Conservation (phyloP, 1,140 invertebrate species). For the Euborellia annulipes region DNA sequence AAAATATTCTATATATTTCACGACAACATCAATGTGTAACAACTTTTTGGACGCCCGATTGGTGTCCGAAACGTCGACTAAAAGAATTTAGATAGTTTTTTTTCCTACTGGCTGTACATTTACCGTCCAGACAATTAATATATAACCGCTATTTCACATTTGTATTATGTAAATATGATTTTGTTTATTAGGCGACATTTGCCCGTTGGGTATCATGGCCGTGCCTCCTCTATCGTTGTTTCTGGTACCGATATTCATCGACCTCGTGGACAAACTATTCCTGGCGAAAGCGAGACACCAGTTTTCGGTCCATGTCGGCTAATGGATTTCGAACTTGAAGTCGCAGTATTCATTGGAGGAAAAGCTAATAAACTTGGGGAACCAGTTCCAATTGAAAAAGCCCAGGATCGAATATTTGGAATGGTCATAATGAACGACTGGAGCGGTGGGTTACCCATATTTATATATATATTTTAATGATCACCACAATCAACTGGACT, state of each 20-base stretch:
- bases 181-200: slow-evolving; percentile 64
- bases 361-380: slow-evolving; percentile 64
- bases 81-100: too few species aligned
- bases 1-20: too few species aligned
- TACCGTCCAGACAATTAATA: too few species aligned
- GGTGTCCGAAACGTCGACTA: too few species aligned
- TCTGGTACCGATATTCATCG: slow-evolving; percentile 83
- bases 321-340: slow-evolving; percentile 96
- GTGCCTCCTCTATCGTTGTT: slow-evolving; percentile 87
- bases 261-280: slow-evolving; percentile 78
- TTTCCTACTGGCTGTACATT: too few species aligned
- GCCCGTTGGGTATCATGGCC: slow-evolving; percentile 94
- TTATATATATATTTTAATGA: too few species aligned
- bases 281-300: slow-evolving; percentile 67
- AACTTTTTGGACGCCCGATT: too few species aligned
- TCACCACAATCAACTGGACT: too few species aligned
- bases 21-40: too few species aligned
- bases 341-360: slow-evolving; percentile 90
- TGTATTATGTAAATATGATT: slow-evolving; percentile 1
- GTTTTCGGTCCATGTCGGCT: slow-evolving; percentile 70
- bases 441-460: slow-evolving; percentile 60
- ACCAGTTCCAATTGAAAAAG: slow-evolving; percentile 60
- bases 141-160: too few species aligned
- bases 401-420: slow-evolving; percentile 93
- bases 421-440: slow-evolving; percentile 99